Conservation (phyloP, 2,113 vertebrate species). For the Circaetus cinerascens region DNA sequence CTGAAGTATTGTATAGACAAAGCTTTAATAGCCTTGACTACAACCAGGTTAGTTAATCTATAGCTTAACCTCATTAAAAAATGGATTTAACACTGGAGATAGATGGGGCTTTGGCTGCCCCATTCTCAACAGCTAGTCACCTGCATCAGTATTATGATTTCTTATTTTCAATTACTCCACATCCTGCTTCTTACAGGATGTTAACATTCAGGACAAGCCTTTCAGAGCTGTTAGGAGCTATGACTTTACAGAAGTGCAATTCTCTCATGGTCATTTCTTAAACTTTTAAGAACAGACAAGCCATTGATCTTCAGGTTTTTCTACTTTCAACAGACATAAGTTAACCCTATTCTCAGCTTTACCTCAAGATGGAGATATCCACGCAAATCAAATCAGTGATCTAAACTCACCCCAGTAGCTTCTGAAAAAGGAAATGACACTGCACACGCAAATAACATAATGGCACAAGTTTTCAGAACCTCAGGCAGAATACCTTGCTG, state of each 20-base stretch:
- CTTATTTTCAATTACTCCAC: not conserved
- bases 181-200: not conserved
- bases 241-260: not conserved
- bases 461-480: not conserved
- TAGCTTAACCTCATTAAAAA: not conserved
- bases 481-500: not conserved
- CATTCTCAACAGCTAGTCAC: not conserved
- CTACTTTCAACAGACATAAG: not conserved
- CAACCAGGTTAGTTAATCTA: not conserved
- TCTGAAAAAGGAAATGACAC: not conserved
- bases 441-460: not conserved
- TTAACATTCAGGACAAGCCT: not conserved
- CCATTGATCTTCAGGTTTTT: not conserved
- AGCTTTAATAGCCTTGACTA: not conserved
- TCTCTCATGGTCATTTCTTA: not conserved
- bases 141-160: accelerated
- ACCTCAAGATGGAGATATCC: not conserved
- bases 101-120: not conserved
- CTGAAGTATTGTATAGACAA: not conserved
- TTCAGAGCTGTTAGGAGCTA: not conserved
- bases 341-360: not conserved
- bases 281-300: not conserved
- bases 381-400: not conserved
- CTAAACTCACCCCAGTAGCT: not conserved
- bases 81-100: not conserved